These are phyloP conservation scores for Conistra vaccinii DNA, from an alignment of 2,888 invertebrate species.

Conservation along the genomic window DNA sequence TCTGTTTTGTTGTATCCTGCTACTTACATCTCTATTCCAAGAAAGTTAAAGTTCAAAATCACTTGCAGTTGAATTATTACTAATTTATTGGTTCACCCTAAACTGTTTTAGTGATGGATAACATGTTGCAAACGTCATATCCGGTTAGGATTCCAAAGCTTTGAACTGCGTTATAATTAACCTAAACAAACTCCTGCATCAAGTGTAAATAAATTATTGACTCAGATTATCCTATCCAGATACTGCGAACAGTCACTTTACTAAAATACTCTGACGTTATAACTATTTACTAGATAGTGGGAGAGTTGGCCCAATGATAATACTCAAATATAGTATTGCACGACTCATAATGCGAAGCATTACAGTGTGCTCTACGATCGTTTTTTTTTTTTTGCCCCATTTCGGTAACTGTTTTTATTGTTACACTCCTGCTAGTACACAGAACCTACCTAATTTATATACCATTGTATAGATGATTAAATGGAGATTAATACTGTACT, in stretches of 20 bases:
- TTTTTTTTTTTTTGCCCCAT: too few relatives aligned
- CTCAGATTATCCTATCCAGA: constrained; percentile 13
- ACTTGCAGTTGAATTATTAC: not conserved
- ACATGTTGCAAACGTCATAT: constrained; percentile 33
- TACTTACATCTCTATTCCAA: not conserved
- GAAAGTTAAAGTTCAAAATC: not conserved
- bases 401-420: too few relatives aligned
- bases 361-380: too few relatives aligned
- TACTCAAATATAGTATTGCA: too few relatives aligned
- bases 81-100: constrained; percentile 33
- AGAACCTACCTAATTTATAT: too few relatives aligned
- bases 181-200: constrained; percentile 16
- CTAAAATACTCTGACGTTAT: not conserved
- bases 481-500: too few relatives aligned
- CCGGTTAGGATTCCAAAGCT: constrained; percentile 33
- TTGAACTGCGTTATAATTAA: constrained; percentile 42
- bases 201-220: constrained; percentile 30
- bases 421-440: too few relatives aligned
- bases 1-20: constrained; percentile 2
- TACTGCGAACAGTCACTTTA: constrained; percentile 4
- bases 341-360: too few relatives aligned
- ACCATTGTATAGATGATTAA: too few relatives aligned
- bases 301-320: too few relatives aligned
- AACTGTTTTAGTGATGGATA: constrained; percentile 42
- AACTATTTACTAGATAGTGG: not conserved